A percentile compares a stretch with the other conserved stretches of the same genome.
These are phyloP conservation scores for Drosophila yakuba DNA, from an alignment of 1,140 invertebrate genomes.

Conservation along the genomic window DNA sequence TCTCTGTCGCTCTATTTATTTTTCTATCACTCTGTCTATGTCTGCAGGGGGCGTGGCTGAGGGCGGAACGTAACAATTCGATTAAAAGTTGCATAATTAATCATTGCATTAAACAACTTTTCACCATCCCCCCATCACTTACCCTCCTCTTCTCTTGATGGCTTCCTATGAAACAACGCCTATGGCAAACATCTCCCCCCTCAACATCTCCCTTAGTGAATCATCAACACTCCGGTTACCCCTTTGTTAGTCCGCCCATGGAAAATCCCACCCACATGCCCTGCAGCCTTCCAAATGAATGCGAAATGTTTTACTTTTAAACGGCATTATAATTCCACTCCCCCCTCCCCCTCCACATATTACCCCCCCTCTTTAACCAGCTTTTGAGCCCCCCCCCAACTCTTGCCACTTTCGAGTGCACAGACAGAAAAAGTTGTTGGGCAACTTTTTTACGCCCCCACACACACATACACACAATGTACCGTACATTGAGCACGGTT, in stretches of 20 bases:
- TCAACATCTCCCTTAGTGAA: neutral
- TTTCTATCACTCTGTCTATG: conserved; percentile 24
- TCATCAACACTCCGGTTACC: neutral
- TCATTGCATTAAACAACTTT: conserved; percentile 74
- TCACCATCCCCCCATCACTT: neutral
- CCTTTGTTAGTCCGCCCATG: neutral
- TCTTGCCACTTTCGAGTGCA: conserved; percentile 26
- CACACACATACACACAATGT: neutral
- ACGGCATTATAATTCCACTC: conserved; percentile 36
- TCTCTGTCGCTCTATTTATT: conserved; percentile 19
- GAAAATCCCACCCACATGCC: conserved; percentile 4
- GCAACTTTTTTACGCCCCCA: conserved; percentile 44
- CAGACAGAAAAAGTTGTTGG: conserved; percentile 58
- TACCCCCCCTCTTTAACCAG: conserved; percentile 18
- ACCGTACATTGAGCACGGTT: conserved; percentile 13
- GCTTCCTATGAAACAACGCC: conserved; percentile 16
- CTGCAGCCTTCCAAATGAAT: conserved; percentile 24
- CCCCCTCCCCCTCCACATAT: conserved; percentile 1
- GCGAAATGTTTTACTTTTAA: conserved; percentile 51
- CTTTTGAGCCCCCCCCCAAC: neutral
- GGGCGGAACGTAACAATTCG: conserved; percentile 45
- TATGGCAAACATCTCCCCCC: conserved; percentile 1
- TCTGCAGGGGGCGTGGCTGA: conserved; percentile 15
- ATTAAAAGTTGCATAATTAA: conserved; percentile 77
- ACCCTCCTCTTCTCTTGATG: neutral